phyloP scores from a whole-genome alignment of 2,797 vertebrate genomes.

The Chaenodraco wilsoni region DNA sequence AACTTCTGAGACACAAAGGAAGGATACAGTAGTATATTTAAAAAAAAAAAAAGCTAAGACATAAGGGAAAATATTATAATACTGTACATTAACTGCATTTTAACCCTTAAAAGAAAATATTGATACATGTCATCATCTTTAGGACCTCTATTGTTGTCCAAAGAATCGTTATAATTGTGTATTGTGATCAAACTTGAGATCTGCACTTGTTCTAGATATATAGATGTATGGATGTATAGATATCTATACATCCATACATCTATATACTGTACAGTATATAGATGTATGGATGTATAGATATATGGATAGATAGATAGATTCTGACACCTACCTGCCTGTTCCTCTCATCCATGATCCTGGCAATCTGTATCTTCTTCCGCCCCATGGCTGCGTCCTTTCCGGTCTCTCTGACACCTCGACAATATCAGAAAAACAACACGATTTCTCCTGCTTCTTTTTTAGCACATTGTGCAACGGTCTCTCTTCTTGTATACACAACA shows the following conservation, averaged over 20 bases:
- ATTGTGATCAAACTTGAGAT: too few species aligned
- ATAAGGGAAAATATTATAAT: not conserved
- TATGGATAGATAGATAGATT: not conserved
- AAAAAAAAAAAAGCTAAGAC: not conserved
- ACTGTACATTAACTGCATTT: not conserved
- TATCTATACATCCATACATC: too few species aligned
- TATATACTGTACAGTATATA: not conserved
- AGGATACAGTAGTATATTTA: slow-evolving; percentile 5
- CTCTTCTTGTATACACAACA: slow-evolving; percentile 64
- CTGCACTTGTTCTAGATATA: too few species aligned
- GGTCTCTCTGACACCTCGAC: slow-evolving; percentile 88
- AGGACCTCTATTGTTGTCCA: too few species aligned
- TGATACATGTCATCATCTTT: too few species aligned
- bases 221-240: not conserved
- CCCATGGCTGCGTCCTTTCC: slow-evolving; percentile 91
- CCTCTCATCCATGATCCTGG: slow-evolving; percentile 99
- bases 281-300: slow-evolving; percentile 2
- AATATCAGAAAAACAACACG: slow-evolving; percentile 88
- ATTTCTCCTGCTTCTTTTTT: slow-evolving; percentile 86
- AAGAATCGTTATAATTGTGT: too few species aligned
- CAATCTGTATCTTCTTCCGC: slow-evolving; percentile 99
- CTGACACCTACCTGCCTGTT: slow-evolving; percentile 93
- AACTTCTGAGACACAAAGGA: slow-evolving; percentile 5
- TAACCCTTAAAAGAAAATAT: too few species aligned
- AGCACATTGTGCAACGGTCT: slow-evolving; percentile 92